Evolutionary conservation across 2,113 vertebrate species (phyloP), one percentile per base, ranked within the genome.

Genomic region (Bambusicola thoracicus): DNA sequence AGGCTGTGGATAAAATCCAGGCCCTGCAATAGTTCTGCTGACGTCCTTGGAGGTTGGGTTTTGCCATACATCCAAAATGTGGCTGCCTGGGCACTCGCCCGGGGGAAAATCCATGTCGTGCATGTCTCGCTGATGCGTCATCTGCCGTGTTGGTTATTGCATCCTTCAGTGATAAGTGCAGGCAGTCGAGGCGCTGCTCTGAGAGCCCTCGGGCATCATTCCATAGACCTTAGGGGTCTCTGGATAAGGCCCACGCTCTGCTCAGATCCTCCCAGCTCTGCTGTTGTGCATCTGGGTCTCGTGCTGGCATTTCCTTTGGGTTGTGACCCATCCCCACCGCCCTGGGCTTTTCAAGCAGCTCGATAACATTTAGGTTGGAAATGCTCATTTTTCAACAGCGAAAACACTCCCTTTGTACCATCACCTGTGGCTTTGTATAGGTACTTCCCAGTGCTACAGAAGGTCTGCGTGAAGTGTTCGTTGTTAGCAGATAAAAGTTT

Each of bases 91-190:
- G 78, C 2, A 3, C 95, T 95, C 94, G 94, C 93, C 87, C 36
- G 32, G 91, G 61, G 90, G 21, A 90, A 85, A 93, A 91, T 94
- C 89, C 49, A 74, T 85, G 49, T 92, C 95, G 96, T 83, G 93
- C 82, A 82, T 95, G 82, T 89, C 95, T 94, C 93, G 94, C 91
- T 58, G 93, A 79, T 84, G 79, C 92, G 76, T 94, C 6, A 49
- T 91, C 92, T 86, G 94, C 94, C 34, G 32, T 80, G 90, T 75
- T 97, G 87, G 86, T 95, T 68, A 69, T 96, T 89, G 77, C 69
- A 30, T 86, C 79, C 87, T 95, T 95, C 90, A 34, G 90, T 22
- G 32, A 81, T 91, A 85, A 93, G 84, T 90, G 36, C 76, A 66
- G 27, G 0, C 2, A 7, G 55, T 87, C 63, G 63, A 78, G 82